Percentiles rank a stretch among this genome's conserved stretches.
phyloP scores from a whole-genome alignment of 2,888 invertebrate genomes.

The Melanargia galathea region DNA sequence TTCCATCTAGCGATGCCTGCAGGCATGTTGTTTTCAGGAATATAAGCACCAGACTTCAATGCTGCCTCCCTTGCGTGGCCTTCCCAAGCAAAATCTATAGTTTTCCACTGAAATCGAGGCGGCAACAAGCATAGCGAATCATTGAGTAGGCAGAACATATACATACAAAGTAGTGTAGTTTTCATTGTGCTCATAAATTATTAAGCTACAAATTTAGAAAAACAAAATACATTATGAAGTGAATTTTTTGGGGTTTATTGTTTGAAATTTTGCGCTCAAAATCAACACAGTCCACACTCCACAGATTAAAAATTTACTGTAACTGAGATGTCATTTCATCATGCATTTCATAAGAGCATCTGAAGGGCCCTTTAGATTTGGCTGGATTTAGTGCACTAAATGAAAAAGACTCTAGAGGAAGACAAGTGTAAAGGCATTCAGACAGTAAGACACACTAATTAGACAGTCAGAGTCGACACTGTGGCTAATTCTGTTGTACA shows the following conservation, averaged over 20 bases:
- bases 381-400: too few relatives aligned
- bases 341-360: too few relatives aligned
- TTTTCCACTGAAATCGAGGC: constrained; percentile 83
- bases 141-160: constrained; percentile 16
- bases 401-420: too few relatives aligned
- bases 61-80: constrained; percentile 76
- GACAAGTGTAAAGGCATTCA: too few relatives aligned
- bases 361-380: too few relatives aligned
- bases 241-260: background rate
- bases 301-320: too few relatives aligned
- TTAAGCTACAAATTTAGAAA: background rate
- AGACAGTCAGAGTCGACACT: too few relatives aligned
- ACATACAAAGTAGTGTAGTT: background rate
- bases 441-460: too few relatives aligned
- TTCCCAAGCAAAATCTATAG: constrained; percentile 84
- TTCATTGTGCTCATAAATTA: constrained; percentile 32
- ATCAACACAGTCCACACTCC: background rate
- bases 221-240: background rate
- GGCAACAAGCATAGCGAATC: constrained; percentile 50
- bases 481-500: too few relatives aligned
- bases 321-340: too few relatives aligned
- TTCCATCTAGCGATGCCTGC: constrained; percentile 87
- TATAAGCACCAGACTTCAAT: constrained; percentile 78
- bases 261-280: constrained; percentile 4
- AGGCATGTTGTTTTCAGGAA: constrained; percentile 85